Evolutionary conservation across 2,113 vertebrate genomes (phyloP), one percentile per base, ranked within the genome.

Genomic region (Pleuronectes platessa): DNA sequence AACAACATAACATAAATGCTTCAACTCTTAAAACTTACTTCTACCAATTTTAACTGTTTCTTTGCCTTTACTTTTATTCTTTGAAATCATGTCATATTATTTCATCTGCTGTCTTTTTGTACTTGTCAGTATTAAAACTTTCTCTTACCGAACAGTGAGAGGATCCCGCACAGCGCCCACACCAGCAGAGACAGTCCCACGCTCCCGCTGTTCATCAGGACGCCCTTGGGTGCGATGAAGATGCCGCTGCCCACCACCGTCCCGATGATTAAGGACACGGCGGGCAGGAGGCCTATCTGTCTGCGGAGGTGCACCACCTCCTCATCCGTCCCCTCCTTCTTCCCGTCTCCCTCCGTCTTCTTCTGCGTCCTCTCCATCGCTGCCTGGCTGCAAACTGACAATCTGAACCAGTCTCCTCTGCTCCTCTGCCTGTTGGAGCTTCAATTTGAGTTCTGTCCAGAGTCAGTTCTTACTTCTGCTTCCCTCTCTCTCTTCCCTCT

Each of bases 171-270:
- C 65, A 94, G 92, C 9, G 82, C 72, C 96, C 96, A 97, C 71
- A 97, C 90, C 4, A 96, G 37, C 79, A 97, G 88, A 51, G 96
- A 97, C 56, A 96, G 83, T 11, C 96, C 96, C 84, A 97, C 93
- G 0, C 91, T 96, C 79, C 96, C 96, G 0, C 95, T 95, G 89
- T 97, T 96, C 70, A 94, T 77, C 86, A 97, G 84, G 0, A 97
- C 96, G 3, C 96, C 96, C 85, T 96, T 97, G 1, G 96, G 96
- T 12, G 96, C 95, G 51, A 97, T 96, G 47, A 97, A 97, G 90
- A 97, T 97, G 49, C 96, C 96, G 0, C 96, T 97, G 85, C 96
- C 96, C 80, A 97, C 94, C 92, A 97, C 95, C 3, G 94, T 94
- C 53, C 96, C 96, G 0, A 96, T 90, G 81, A 97, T 92, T 35